phyloP scores from a whole-genome alignment of 2,113 vertebrate species.

The Petrocephalus zakoni region DNA sequence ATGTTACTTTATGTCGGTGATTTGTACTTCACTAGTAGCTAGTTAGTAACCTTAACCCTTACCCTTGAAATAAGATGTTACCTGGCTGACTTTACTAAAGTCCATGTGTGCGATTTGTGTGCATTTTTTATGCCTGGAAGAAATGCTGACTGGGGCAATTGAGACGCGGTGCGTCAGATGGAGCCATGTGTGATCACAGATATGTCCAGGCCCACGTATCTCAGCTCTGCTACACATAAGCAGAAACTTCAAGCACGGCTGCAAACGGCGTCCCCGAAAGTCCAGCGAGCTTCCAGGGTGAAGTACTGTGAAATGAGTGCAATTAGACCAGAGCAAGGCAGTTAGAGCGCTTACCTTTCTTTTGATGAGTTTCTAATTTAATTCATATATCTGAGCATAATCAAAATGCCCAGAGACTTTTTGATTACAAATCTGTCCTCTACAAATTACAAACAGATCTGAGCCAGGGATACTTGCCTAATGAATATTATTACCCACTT shows the following conservation, averaged over 20 bases:
- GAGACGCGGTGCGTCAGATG: neutral
- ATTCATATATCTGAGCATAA: conserved; percentile 15
- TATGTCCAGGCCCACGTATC: neutral
- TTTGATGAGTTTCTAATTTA: conserved; percentile 21
- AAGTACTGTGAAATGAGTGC: neutral
- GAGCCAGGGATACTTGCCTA: conserved; percentile 17
- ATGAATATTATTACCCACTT: conserved; percentile 34
- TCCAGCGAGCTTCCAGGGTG: neutral
- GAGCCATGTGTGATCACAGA: neutral
- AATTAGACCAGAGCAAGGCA: neutral
- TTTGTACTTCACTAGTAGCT: neutral
- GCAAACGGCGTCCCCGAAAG: neutral
- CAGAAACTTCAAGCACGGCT: neutral
- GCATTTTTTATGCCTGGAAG: neutral
- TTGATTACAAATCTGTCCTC: conserved; percentile 29
- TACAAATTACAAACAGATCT: conserved; percentile 24
- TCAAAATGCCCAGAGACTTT: conserved; percentile 33
- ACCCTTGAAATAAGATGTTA: neutral
- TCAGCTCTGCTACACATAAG: neutral
- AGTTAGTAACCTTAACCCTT: no score
- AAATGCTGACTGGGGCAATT: neutral
- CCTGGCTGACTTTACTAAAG: neutral
- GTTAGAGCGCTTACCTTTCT: neutral
- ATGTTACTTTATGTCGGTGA: neutral
- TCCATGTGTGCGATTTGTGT: neutral